Conservation (phyloP, 1,140 invertebrate species). For the Sminthurinus signatus region DNA sequence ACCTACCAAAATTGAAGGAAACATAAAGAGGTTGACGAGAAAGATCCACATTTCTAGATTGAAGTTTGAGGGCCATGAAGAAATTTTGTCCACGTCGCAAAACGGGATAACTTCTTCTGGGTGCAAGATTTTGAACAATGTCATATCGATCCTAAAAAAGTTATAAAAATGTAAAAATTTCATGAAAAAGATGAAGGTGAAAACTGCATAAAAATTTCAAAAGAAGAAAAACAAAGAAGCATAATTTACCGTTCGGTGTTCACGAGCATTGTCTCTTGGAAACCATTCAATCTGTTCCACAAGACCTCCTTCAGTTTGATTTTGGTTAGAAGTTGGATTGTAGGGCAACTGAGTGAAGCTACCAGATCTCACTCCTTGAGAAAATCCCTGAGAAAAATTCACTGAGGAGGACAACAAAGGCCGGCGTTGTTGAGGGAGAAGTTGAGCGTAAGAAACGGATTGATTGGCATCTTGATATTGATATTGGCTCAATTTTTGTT, state of each 20-base stretch:
- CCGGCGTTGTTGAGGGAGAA: neutral
- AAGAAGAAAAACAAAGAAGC: too few relatives aligned
- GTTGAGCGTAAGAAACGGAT: neutral
- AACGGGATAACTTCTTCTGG: conserved; percentile 10
- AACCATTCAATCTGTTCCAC: conserved; percentile 26
- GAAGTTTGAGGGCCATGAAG: conserved; percentile 16
- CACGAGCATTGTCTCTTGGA: conserved; percentile 15
- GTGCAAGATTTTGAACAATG: conserved; percentile 5
- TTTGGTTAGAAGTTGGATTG: neutral
- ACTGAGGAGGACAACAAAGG: neutral
- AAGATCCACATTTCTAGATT: conserved; percentile 6
- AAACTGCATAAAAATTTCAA: neutral
- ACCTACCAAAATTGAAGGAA: conserved; percentile 22
- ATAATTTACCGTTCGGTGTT: neutral
- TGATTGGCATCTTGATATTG: neutral
- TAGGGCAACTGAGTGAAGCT: neutral
- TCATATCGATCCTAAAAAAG: conserved; percentile 25
- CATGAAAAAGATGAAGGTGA: neutral
- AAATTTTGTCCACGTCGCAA: conserved; percentile 20
- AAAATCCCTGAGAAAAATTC: neutral
- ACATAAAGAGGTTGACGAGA: conserved; percentile 13
- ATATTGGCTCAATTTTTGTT: neutral
- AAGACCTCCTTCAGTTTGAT: conserved; percentile 14
- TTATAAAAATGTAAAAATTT: neutral
- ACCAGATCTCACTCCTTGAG: neutral